Conservation (phyloP, 2,113 vertebrate species). For the Nycticebus coucang region DNA sequence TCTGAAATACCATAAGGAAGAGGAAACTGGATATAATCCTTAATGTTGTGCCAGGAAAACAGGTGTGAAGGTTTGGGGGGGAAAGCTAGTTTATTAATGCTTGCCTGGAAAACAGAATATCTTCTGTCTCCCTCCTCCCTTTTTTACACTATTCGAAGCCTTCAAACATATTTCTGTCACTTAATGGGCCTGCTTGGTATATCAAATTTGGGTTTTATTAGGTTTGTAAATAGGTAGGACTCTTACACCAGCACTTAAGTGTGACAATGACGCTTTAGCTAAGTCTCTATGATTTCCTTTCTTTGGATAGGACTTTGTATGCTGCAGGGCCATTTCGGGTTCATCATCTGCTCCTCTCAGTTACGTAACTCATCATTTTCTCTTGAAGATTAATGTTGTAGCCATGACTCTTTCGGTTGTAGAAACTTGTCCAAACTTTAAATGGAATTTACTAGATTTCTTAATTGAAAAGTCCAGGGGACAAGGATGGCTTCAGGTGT, state of each 20-base stretch:
- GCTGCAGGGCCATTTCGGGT: neutral
- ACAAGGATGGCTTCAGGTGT: neutral
- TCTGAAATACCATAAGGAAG: constrained; percentile 44
- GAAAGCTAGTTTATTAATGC: constrained; percentile 19
- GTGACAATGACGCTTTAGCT: neutral
- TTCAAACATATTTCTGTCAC: constrained; percentile 14
- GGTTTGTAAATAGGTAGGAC: constrained; percentile 5
- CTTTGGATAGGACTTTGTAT: neutral
- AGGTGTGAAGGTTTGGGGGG: neutral
- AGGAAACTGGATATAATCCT: constrained; percentile 43
- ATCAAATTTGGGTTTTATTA: neutral
- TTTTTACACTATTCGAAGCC: neutral
- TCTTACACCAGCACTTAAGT: neutral
- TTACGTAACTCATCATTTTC: neutral
- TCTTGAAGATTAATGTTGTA: neutral
- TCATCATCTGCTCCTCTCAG: neutral
- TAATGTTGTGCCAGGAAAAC: constrained; percentile 32
- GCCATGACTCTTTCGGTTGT: neutral
- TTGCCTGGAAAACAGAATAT: constrained; percentile 43
- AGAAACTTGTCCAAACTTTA: neutral
- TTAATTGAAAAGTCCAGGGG: constrained; percentile 24
- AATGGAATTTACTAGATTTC: neutral
- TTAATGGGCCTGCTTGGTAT: neutral
- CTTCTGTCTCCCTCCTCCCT: neutral
- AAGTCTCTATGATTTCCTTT: neutral